Evolutionary conservation across 2,113 vertebrate species (phyloP).

Genomic region (Chaetops frenatus): DNA sequence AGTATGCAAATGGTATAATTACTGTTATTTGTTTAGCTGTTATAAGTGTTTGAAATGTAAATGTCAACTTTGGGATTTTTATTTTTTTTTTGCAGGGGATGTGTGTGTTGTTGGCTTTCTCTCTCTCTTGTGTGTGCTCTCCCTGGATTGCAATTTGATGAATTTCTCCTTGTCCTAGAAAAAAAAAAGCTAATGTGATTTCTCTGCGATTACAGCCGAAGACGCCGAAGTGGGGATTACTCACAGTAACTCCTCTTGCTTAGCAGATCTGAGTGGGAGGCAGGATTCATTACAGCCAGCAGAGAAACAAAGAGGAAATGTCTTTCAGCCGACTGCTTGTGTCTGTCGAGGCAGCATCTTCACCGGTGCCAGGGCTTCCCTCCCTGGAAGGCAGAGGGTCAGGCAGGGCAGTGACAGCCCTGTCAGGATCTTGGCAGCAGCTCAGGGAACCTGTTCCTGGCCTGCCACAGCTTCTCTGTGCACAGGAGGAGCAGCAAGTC

Average conservation of each 20-base stretch:
- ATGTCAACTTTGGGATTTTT: slow-evolving; percentile 64
- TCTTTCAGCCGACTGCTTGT: slow-evolving; percentile 1
- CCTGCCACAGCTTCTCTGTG: background rate
- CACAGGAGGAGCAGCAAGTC: background rate
- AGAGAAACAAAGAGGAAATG: slow-evolving; percentile 35
- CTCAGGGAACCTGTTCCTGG: background rate
- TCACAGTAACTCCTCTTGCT: slow-evolving; percentile 39
- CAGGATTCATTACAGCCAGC: slow-evolving; percentile 57
- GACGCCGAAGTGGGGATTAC: slow-evolving; percentile 18
- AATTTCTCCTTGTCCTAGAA: slow-evolving; percentile 34
- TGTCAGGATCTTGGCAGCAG: background rate
- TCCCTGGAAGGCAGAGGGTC: background rate
- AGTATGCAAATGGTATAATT: slow-evolving; percentile 76
- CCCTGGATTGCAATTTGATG: slow-evolving; percentile 53
- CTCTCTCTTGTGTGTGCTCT: background rate
- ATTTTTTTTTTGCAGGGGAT: slow-evolving; percentile 3
- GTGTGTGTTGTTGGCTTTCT: background rate
- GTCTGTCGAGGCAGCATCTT: background rate
- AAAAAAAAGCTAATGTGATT: slow-evolving; percentile 26
- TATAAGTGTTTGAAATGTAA: slow-evolving; percentile 72
- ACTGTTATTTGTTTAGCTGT: slow-evolving; percentile 72
- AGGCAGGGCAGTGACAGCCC: background rate
- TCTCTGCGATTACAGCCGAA: slow-evolving; percentile 6
- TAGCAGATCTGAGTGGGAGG: slow-evolving; percentile 57
- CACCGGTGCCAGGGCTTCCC: background rate